A percentile compares a stretch with the other conserved stretches of the same genome.
These are phyloP conservation scores for Bergia puertoricense DNA, from an alignment of 92 coral and sea anemone species.

Conservation along the genomic window DNA sequence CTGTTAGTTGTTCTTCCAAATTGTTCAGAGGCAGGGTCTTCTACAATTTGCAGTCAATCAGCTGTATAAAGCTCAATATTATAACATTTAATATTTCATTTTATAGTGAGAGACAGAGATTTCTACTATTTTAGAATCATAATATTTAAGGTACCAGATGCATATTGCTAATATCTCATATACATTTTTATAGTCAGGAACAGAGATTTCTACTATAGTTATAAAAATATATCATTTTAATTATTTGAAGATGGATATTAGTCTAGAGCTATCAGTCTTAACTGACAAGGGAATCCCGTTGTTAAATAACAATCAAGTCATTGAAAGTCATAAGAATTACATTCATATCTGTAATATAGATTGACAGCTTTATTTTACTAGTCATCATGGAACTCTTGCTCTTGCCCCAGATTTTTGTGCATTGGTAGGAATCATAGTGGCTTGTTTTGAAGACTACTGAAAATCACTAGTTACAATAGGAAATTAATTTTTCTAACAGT, in stretches of 20 bases:
- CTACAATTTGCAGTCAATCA: background rate
- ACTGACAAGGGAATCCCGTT: background rate
- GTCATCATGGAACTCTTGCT: too few species aligned
- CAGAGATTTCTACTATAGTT: slow-evolving; percentile 19
- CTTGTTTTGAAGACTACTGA: too few species aligned
- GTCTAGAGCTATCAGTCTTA: background rate
- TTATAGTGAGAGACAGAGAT: slow-evolving; percentile 35
- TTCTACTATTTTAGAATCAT: slow-evolving; percentile 12
- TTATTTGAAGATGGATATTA: background rate
- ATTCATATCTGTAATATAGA: too few species aligned
- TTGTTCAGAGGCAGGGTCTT: slow-evolving; percentile 40
- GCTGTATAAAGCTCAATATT: background rate
- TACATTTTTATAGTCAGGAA: background rate
- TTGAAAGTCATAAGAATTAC: background rate
- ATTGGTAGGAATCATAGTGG: too few species aligned
- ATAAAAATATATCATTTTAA: too few species aligned
- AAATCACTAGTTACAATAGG: too few species aligned
- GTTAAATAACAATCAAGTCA: background rate
- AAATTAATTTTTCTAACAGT: too few species aligned
- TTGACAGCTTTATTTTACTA: too few species aligned
- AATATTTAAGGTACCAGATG: background rate
- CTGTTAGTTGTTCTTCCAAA: background rate
- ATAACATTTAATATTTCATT: background rate
- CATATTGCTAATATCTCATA: too few species aligned
- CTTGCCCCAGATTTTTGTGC: too few species aligned